Conservation (phyloP, 2,797 vertebrate species). For the Agapornis canus region DNA sequence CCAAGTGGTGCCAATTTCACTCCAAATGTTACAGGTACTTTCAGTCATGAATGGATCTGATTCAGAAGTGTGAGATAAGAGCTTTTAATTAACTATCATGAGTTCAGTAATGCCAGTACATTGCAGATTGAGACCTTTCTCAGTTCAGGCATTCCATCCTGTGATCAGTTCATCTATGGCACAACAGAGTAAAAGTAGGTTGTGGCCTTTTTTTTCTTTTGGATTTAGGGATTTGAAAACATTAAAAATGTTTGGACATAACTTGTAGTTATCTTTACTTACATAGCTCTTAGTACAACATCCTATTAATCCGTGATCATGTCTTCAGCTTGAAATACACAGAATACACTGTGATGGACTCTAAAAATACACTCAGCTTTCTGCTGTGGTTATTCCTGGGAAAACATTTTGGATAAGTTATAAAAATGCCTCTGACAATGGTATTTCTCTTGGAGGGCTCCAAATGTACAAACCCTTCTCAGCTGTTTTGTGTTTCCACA, state of each 20-base stretch:
- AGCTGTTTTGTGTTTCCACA: not conserved
- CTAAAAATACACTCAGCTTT: not conserved
- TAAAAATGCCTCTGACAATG: not conserved
- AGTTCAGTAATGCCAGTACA: not conserved
- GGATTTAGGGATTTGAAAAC: not conserved
- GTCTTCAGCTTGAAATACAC: not conserved
- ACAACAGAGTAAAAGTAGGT: not conserved
- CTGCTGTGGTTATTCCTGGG: not conserved
- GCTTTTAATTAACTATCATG: not conserved
- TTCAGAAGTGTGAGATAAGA: constrained; percentile 30
- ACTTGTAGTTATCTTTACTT: not conserved
- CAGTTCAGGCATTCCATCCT: not conserved
- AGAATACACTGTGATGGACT: not conserved
- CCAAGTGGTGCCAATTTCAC: not conserved
- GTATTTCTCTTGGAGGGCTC: not conserved
- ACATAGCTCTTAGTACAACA: not conserved
- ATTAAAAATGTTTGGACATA: not conserved
- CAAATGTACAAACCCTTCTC: not conserved
- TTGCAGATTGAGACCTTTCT: not conserved
- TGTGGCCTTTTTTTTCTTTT: accelerated
- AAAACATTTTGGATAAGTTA: not conserved
- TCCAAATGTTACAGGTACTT: not conserved
- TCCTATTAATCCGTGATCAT: not conserved
- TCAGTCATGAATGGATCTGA: not conserved
- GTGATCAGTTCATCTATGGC: not conserved